Evolutionary conservation across 2,888 invertebrate genomes (phyloP), one percentile per base, ranked within the genome.

Genomic region (Dorcus parallelipipedus): DNA sequence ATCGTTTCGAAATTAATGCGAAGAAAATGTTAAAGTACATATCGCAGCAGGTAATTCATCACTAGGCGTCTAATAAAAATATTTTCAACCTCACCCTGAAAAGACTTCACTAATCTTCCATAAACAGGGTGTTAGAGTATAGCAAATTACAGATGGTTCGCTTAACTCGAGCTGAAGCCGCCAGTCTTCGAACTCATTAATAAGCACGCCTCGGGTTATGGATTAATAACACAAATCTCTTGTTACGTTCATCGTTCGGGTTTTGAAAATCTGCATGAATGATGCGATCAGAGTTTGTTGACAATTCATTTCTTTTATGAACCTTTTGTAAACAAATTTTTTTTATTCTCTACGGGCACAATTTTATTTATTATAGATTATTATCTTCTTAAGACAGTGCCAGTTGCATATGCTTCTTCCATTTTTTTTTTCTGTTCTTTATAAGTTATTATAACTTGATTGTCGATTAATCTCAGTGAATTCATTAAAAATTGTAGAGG

Each of bases 101-200:
- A 39, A 47, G 9, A 47, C 40, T 39, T 55, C 40, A 52, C 56
- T 45, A 56, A 56, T 51, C 56, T 56, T 51, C 26, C 51, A 49
- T 56, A 47, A 56, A 47, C 51, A 41, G 23, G 38, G 14, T n/a
- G 49, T 45, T 45, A 45, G 20, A 23, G 45, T 23, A 45, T 17
- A 45, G 45, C 45, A 45, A 45, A 45, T 45, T 45, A 23, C 45
- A 45, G 23, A 45, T 51, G 51, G 51, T 51, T 20, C 51, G 51
- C 39, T n/a, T 39, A 51, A 51, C 20, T 51, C 39, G 51, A 51
- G 23, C 45, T 20, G 14, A 10, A 23, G 45, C 58, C 43, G 49
- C 53, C 52, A 58, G 61, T 65, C 65, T 62, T 23, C 62, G 54
- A 58, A 64, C 64, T 69, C 69, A 67, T 69, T 69, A 69, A 68